phyloP scores from a whole-genome alignment of 2,113 vertebrate species.

The Arenaria interpres region DNA sequence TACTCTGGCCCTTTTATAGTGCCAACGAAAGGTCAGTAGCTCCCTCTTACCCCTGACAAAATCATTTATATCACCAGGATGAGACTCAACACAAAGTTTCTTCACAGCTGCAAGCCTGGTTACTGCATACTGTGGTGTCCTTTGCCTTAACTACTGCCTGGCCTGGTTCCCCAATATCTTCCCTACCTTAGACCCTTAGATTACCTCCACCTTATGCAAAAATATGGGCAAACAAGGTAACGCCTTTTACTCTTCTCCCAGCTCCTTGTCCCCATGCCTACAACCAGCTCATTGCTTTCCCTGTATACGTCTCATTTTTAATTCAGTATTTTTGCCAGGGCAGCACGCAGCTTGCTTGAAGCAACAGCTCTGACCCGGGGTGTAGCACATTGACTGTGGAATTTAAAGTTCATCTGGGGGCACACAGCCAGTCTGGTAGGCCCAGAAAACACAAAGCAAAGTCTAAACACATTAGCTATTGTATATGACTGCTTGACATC shows the following conservation, averaged over 20 bases:
- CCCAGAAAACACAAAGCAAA: background rate
- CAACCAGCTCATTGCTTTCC: background rate
- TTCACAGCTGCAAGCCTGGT: background rate
- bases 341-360: background rate
- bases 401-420: background rate
- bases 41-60: background rate
- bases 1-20: background rate
- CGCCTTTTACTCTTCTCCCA: background rate
- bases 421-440: background rate
- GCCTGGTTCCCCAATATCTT: background rate
- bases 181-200: background rate
- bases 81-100: background rate
- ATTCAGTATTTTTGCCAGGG: background rate
- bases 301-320: background rate
- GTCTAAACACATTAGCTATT: background rate
- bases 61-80: background rate
- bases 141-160: background rate
- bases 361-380: background rate
- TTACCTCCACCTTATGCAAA: background rate
- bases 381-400: background rate
- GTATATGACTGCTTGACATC: background rate
- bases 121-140: background rate
- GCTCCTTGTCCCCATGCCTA: background rate
- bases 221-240: background rate
- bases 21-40: background rate